Evolutionary conservation across 2,797 vertebrate genomes (phyloP), one percentile per base, ranked within the genome.

Genomic region (Glossophaga mutica): DNA sequence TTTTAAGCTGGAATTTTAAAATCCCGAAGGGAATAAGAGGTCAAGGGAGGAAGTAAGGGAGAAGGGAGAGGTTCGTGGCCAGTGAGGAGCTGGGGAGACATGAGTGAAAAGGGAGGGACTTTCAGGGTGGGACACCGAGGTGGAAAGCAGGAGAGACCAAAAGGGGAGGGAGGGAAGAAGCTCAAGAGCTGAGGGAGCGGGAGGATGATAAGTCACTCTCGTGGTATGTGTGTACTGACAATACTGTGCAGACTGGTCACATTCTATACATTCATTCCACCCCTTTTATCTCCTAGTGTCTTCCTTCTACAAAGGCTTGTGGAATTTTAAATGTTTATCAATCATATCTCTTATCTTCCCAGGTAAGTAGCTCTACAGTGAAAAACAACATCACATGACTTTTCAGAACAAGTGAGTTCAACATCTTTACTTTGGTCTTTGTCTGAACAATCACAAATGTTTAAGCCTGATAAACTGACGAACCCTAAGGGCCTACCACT

Each of bases 171-270:
- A 55, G 39, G 48, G 2, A 29, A 67, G 32, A n/a, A 14, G 55
- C 79, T 46, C 55, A 3, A 39, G 87, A 78, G 50, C 55, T 15
- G 22, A 29, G 52, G 44, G 37, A 19, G 48, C 59, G n/a, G 3
- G 22, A 29, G 50, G 6, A 6, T 19, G 18, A 16, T 68, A 52
- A 24, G 24, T 14, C 79, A 37, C 9, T 37, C 0, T 0, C 22
- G 0, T 1, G 57, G 1, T 0, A 39, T 44, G 19, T 32, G 18
- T 0, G 1, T 0, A 0, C 22, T 0, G 5, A 19, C 32, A 10
- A 68, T 37, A 67, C 18, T 32, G 55, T 77, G 5, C 73, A 39
- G 62, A 1, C 1, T 1, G 3, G 21, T 18, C 62, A 55, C 55
- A 73, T 37, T 19, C 37, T 19, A n/a, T 22, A 82, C 4, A 0